Base-by-base conservation (phyloP, 2,888 invertebrate genomes). In the Nipponacmea schrenckii region DNA sequence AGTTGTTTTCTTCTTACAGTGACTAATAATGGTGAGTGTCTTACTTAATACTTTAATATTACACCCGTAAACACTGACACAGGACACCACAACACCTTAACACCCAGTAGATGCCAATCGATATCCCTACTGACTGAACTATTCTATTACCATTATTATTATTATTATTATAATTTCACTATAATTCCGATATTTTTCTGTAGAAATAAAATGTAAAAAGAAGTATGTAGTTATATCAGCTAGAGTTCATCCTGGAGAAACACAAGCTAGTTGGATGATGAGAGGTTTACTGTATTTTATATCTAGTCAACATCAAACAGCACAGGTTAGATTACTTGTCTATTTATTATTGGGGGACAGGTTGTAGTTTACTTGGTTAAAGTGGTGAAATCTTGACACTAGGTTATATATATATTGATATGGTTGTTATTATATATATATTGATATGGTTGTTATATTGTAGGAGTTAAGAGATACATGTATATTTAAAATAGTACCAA, bases 221-320 rank as follows among this genome's bases (percentile, higher is more conserved):
- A 84, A 85, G 70, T 86, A 81, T 15, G 84, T 87, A 7, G 81
- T 88, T 5, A 78, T 88, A 24, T 83, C 88, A 10, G 88, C 86
- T 1, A 72, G 88, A 20, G 88, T 88, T 5, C 88, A 88, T 73
- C 88, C 88, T 2, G 88, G 88, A 10, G 88, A 88, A 69, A 84
- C 87, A 17, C 87, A 88, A 77, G 79, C 87, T 62, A 86, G 86
- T 74, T 87, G 88, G 86, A 86, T 88, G 86, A 86, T 88, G 86
- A 85, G 84, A 73, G 88, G 88, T 0, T 74, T 88, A 10, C 71
- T 88, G 39, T 85, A 87, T 69, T 88, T 80, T 77, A 77, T 88
- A 63, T 85, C 87, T 1, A 80, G 86, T 5, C 69, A 79, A 0
- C 79, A 84, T 67, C 76, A 80, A 1, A 79, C 77, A 15, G 88